phyloP scores from a whole-genome alignment of 2,888 invertebrate genomes.

The Cheilosia grossa region DNA sequence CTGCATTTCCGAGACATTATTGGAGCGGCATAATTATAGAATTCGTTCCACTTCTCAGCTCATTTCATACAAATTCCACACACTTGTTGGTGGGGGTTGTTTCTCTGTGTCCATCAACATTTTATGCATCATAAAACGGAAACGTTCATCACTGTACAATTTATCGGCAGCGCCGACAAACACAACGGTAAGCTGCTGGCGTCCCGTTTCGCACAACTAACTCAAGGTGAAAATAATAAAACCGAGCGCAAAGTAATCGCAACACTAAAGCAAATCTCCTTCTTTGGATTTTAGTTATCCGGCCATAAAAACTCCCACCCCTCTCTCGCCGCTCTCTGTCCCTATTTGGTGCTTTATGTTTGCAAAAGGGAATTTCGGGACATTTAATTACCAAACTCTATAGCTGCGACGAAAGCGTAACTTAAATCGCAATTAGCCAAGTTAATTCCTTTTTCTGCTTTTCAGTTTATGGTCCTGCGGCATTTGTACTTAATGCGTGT shows the following conservation, averaged over 20 bases:
- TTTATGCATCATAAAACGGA: constrained; percentile 41
- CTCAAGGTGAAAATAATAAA: constrained; percentile 55
- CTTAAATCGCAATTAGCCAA: constrained; percentile 72
- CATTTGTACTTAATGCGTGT: constrained; percentile 69
- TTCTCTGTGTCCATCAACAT: constrained; percentile 31
- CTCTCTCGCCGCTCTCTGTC: too few species aligned
- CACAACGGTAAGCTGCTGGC: constrained; percentile 2
- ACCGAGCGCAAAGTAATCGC: constrained; percentile 42
- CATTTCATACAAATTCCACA: constrained; percentile 43
- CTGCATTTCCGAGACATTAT: constrained; percentile 24
- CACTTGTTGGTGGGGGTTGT: constrained; percentile 34
- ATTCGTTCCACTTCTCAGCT: constrained; percentile 44
- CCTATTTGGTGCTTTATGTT: background rate
- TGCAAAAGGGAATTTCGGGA: constrained; percentile 36
- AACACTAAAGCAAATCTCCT: constrained; percentile 40
- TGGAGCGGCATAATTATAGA: constrained; percentile 34
- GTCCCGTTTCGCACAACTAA: constrained; percentile 27
- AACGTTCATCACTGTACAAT: constrained; percentile 28
- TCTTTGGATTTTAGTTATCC: constrained; percentile 60
- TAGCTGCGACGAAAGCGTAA: constrained; percentile 50
- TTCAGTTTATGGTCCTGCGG: constrained; percentile 69
- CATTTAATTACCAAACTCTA: constrained; percentile 60
- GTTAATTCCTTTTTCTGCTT: constrained; percentile 68
- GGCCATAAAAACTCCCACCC: constrained; percentile 11
- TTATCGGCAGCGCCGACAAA: constrained; percentile 16